Base-by-base conservation (phyloP, 23 tunicate genomes). In the Trididemnum clinides region DNA sequence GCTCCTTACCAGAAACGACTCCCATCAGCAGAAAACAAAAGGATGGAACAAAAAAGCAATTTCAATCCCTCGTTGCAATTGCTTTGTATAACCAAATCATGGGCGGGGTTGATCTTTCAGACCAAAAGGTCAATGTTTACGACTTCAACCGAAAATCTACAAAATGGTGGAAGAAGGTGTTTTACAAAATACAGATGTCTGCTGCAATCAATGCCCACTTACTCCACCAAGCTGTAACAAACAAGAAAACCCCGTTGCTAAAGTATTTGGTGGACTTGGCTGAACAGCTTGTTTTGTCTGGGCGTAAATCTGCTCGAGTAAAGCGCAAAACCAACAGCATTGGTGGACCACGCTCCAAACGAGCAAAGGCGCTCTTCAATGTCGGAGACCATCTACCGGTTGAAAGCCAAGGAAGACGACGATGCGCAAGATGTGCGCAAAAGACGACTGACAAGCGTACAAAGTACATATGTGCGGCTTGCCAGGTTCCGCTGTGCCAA, bases 221-320 rank as follows among this genome's bases (percentile, higher is more conserved):
- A 5, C n/a, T 66, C 37, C 36, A 3, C 75, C 36, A 66, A 32
- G 37, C 37, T 5, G 10, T 32, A 66, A 6, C 75, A 29, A 66
- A 62, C 18, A 19, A 18, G 21, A 66, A 66, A 66, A 66, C 75
- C 31, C 37, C 75, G 10, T 66, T 66, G 36, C 75, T 66, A n/a
- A 66, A 66, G 75, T 66, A 28, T 66, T 66, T 66, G 75, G 75
- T 29, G 22, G 31, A 31, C 37, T 66, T 66, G 37, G 75, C 75
- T 36, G 75, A 66, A 20, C 75, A 66, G 75, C 75, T 66, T n/a
- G 75, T 66, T 66, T 32, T 66, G 75, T 29, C 75, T 32, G 75
- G 75, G 36, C 75, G 75, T 31, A 66, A 66, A 66, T 66, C 37
- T 32, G 75, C 75, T 66, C 37, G 75, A 36, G 37, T 66, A 10